These are phyloP conservation scores for Ricordea florida DNA, from an alignment of 92 coral and sea anemone genomes.

Conservation along the genomic window DNA sequence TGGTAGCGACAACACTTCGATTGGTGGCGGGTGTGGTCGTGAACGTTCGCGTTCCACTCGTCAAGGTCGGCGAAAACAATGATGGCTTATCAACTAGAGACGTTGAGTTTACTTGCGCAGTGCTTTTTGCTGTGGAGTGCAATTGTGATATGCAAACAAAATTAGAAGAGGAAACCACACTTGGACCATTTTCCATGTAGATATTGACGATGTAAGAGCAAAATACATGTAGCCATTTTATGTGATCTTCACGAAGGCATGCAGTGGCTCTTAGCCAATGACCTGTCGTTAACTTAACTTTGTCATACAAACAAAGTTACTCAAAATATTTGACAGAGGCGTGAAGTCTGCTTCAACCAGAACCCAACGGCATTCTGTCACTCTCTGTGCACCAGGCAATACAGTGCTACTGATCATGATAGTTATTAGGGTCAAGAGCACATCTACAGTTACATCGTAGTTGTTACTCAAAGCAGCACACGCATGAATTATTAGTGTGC, in stretches of 20 bases:
- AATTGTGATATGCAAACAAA: conserved; percentile 20
- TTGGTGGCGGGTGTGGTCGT: not conserved
- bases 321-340: too few species aligned
- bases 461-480: too few species aligned
- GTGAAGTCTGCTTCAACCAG: too few species aligned
- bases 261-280: not conserved
- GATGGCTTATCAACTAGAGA: not conserved
- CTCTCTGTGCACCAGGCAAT: too few species aligned
- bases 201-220: not conserved
- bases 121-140: conserved; percentile 60
- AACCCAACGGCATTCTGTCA: too few species aligned
- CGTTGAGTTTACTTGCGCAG: conserved; percentile 18
- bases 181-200: not conserved
- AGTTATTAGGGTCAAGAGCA: too few species aligned
- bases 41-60: conserved; percentile 10
- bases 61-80: not conserved
- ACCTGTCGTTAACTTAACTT: too few species aligned
- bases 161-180: not conserved
- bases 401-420: too few species aligned
- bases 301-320: too few species aligned
- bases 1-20: not conserved
- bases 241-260: not conserved
- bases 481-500: too few species aligned
- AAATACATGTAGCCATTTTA: conserved; percentile 4
- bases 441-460: too few species aligned